These are phyloP conservation scores for Rousettus madagascariensis DNA, from an alignment of 2,797 vertebrate species.

Conservation along the genomic window DNA sequence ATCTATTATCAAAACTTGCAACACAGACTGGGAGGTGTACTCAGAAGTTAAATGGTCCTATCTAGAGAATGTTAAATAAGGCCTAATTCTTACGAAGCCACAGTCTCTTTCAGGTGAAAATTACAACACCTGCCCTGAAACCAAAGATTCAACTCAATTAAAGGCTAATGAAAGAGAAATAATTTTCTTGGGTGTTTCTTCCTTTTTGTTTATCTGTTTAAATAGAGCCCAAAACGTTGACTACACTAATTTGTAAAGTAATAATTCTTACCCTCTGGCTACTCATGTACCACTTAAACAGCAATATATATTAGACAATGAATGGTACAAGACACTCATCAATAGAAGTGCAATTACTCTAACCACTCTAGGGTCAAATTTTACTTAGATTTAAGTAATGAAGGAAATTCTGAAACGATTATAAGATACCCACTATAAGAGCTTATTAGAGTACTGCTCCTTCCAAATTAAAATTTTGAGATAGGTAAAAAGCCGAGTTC, in stretches of 20 bases:
- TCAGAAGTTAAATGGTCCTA: neutral
- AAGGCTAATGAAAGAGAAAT: neutral
- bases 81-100: neutral
- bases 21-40: neutral
- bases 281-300: neutral
- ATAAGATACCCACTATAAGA: neutral
- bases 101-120: neutral
- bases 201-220: neutral
- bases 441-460: neutral
- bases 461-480: conserved; percentile 14
- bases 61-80: neutral
- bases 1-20: neutral
- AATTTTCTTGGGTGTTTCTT: neutral
- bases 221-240: neutral
- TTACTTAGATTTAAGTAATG: neutral
- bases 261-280: neutral
- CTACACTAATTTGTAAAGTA: neutral
- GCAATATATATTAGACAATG: neutral
- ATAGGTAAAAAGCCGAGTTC: neutral
- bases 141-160: neutral
- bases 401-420: neutral
- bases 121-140: neutral
- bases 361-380: neutral
- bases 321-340: neutral
- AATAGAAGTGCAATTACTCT: neutral